Evolutionary conservation across 2,113 vertebrate species (phyloP).

Genomic region (Propithecus coquereli): DNA sequence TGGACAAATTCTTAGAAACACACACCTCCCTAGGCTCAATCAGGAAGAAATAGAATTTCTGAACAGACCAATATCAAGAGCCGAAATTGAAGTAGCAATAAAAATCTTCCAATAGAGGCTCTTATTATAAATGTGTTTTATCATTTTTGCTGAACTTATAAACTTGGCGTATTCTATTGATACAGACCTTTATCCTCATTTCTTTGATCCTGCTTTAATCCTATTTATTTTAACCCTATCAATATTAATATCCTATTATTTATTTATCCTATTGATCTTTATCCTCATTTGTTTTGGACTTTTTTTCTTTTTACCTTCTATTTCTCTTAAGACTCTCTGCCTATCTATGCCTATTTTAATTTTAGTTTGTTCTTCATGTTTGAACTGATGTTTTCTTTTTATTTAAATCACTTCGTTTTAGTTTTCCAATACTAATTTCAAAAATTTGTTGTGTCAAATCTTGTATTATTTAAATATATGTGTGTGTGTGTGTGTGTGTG

Average conservation of each 20-base stretch:
- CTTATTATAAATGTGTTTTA: not conserved
- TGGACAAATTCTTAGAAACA: too few species aligned
- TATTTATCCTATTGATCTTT: not conserved
- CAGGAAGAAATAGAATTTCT: too few species aligned
- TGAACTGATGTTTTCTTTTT: not conserved
- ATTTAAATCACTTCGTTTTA: not conserved
- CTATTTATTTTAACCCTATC: not conserved
- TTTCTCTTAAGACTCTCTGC: not conserved
- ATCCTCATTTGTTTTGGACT: not conserved
- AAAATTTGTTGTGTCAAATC: not conserved
- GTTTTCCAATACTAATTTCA: not conserved
- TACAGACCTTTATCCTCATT: not conserved
- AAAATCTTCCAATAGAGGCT: too few species aligned
- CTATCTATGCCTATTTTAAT: not conserved
- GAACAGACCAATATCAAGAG: too few species aligned
- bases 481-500: too few species aligned
- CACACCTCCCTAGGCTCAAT: too few species aligned
- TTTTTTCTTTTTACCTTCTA: not conserved
- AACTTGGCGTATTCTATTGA: not conserved
- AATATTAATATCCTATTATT: not conserved
- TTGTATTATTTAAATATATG: not conserved
- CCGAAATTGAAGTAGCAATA: too few species aligned
- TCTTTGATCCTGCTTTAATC: not conserved
- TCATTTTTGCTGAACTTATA: not conserved
- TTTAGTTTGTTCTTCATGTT: not conserved